These are phyloP conservation scores for Sclerurus mexicanus DNA, from an alignment of 2,113 vertebrate genomes.

Conservation along the genomic window DNA sequence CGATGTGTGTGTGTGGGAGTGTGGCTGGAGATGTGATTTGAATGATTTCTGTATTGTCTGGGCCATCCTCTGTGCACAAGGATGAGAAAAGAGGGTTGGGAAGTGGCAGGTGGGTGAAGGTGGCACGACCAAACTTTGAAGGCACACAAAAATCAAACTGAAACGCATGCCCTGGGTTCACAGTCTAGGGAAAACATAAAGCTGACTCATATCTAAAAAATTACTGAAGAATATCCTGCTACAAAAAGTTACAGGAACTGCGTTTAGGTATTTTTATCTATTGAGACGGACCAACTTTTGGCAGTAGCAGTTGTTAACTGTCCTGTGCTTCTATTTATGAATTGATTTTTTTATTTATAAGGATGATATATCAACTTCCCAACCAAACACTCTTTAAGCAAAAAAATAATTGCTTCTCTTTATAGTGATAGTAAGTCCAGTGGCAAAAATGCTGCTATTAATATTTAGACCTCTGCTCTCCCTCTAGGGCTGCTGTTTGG, in stretches of 20 bases:
- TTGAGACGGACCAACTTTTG: background rate
- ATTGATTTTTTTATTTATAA: background rate
- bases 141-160: background rate
- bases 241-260: background rate
- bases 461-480: background rate
- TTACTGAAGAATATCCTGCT: background rate
- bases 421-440: background rate
- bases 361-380: background rate
- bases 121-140: background rate
- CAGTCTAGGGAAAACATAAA: background rate
- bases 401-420: background rate
- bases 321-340: background rate
- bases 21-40: background rate
- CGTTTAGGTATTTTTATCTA: background rate
- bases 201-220: background rate
- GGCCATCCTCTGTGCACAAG: background rate
- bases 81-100: background rate
- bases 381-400: background rate
- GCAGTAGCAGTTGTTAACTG: background rate
- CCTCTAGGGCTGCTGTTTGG: background rate
- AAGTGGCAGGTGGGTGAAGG: background rate
- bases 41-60: constrained; percentile 25
- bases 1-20: background rate
- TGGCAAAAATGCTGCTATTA: background rate
- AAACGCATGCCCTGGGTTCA: background rate